Base-by-base conservation (phyloP, 2,113 vertebrate genomes). In the Siniperca knerii region DNA sequence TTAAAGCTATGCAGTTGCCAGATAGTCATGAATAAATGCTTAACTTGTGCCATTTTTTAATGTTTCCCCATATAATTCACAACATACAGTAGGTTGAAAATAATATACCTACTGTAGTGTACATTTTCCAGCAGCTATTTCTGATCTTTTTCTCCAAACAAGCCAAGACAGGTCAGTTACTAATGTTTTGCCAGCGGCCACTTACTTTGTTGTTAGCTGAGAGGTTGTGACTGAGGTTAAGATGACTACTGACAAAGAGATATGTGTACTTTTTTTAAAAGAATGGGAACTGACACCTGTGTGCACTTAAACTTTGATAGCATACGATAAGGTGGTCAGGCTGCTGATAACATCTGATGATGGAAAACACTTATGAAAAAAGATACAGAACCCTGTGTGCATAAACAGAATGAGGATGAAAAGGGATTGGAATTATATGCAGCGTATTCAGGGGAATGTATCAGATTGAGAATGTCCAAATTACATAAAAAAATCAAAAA, bases 161-260 rank as follows among this genome's bases (percentile, higher is more conserved):
- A 81, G 74, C 57, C 15, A 72, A 58, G 76, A 80, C 46, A 79
- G 77, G 64, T 75, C 84, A 61, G 62, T 81, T 78, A 74, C 20
- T 68, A 75, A 33, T 65, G 78, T 71, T 64, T 81, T 23, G 64
- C 77, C 84, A 78, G 67, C 21, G 40, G 77, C 62, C 18, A 4
- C 77, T 81, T 72, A 73, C 67, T 66, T 69, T 78, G 67, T 40
- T 69, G 60, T 69, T 57, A 40, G 35, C 71, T 65, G 73, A 81
- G 55, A 64, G 68, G 62, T 61, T 81, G 64, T 61, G 74, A 79
- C 84, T 61, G 42, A 84, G 69, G 88, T 82, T 79, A 86, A 75
- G 70, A 86, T 66, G 81, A 48, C 81, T 54, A 70, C 73, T 55
- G 70, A 75, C 62, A 57, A 46, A 74, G 67, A 77, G 64, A 81